A percentile compares a stretch with the other conserved stretches of the same genome.
Conservation (phyloP, 2,888 invertebrate genomes). For the Podabrus alpinus region DNA sequence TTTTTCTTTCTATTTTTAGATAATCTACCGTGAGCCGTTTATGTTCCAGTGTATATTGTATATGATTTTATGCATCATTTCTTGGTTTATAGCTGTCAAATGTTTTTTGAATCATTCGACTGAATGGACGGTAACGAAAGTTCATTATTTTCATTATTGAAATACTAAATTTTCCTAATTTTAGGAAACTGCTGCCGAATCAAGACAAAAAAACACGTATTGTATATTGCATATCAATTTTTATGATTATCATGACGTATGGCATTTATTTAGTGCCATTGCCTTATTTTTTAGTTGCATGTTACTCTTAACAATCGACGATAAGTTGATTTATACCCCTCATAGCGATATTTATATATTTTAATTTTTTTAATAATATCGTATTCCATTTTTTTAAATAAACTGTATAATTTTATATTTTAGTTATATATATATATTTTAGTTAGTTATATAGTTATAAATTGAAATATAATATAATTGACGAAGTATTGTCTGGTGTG, state of each 20-base stretch:
- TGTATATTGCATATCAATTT: not conserved
- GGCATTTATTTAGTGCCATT: constrained; percentile 9
- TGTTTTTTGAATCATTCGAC: constrained; percentile 74
- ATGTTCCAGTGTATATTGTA: constrained; percentile 64
- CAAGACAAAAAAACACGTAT: constrained; percentile 1
- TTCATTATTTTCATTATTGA: not conserved
- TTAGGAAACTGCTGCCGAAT: constrained; percentile 12
- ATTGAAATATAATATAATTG: too few species aligned
- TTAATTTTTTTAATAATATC: not conserved
- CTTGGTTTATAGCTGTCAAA: constrained; percentile 70
- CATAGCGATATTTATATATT: constrained; percentile 1
- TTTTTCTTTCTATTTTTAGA: constrained; percentile 49
- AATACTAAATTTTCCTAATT: not conserved
- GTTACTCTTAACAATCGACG: constrained; percentile 6
- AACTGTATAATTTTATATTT: not conserved
- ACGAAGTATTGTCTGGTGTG: too few species aligned
- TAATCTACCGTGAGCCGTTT: constrained; percentile 68
- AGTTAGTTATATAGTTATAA: too few species aligned
- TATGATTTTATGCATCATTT: constrained; percentile 63
- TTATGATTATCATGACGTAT: constrained; percentile 14
- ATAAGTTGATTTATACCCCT: not conserved
- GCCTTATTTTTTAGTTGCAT: constrained; percentile 14
- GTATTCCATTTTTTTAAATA: not conserved
- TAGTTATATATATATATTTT: too few species aligned
- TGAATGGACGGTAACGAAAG: constrained; percentile 63